These are phyloP conservation scores for Hafferia zeledoni DNA, from an alignment of 2,797 vertebrate species.

Conservation along the genomic window DNA sequence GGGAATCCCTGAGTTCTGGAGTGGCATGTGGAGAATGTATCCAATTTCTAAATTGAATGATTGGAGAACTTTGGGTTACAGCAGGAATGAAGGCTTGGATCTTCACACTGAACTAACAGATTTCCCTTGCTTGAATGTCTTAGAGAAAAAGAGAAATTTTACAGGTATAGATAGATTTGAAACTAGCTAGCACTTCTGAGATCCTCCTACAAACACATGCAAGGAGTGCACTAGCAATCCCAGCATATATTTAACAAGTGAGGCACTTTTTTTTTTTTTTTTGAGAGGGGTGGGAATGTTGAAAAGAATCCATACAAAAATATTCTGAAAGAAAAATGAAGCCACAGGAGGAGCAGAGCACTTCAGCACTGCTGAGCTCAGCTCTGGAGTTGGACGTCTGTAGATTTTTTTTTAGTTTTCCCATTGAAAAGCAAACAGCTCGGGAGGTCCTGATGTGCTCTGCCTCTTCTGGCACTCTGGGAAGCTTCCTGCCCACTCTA, in stretches of 20 bases:
- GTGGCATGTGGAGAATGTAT: background rate
- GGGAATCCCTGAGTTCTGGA: background rate
- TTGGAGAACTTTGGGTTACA: background rate
- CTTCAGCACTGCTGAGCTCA: conserved; percentile 8
- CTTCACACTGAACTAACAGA: background rate
- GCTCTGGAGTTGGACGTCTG: background rate
- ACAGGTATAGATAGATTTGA: background rate
- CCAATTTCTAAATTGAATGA: background rate
- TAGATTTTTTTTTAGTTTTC: background rate
- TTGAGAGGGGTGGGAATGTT: background rate
- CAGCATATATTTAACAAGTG: background rate
- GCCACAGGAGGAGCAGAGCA: background rate
- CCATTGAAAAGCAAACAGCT: background rate
- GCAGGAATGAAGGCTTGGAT: background rate
- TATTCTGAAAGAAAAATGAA: background rate
- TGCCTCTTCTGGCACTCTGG: background rate
- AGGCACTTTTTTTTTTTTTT: background rate
- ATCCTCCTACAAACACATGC: background rate
- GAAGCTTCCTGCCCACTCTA: conserved; percentile 32
- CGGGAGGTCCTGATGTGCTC: background rate
- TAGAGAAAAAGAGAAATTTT: background rate
- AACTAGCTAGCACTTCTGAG: background rate
- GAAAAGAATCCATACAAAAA: background rate
- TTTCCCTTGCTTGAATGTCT: background rate
- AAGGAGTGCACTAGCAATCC: background rate